Conservation (phyloP, 23 tunicate species). For the Styela clava region DNA sequence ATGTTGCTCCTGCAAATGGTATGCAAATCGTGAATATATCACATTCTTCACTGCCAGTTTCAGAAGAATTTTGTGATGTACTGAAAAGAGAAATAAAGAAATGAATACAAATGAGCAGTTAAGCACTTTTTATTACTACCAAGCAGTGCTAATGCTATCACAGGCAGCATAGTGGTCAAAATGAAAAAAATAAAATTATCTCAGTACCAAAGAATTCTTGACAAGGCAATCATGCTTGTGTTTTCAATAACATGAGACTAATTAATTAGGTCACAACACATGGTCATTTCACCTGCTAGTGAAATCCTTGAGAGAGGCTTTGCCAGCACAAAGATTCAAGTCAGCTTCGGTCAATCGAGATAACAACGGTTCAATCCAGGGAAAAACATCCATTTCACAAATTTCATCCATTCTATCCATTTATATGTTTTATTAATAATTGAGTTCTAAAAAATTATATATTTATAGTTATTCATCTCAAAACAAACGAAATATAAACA, state of each 20-base stretch:
- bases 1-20: constrained; percentile 71
- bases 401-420: constrained; percentile 13
- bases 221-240: no score
- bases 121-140: no score
- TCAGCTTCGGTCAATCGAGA: constrained; percentile 35
- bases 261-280: no score
- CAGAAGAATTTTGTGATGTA: background rate
- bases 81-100: no score
- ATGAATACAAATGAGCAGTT: no score
- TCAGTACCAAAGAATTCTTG: no score
- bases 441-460: background rate
- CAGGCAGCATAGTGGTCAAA: no score
- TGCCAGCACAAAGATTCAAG: constrained; percentile 62
- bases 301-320: constrained; percentile 52
- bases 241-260: no score
- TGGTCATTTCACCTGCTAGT: constrained; percentile 64
- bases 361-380: constrained; percentile 58
- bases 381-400: constrained; percentile 30
- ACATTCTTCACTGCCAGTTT: background rate
- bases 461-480: background rate
- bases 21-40: constrained; percentile 59
- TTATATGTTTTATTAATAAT: no score
- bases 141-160: no score
- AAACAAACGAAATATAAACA: background rate
- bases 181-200: no score